These are phyloP conservation scores for Notothenia coriiceps DNA, from an alignment of 2,113 vertebrate genomes.

Conservation along the genomic window DNA sequence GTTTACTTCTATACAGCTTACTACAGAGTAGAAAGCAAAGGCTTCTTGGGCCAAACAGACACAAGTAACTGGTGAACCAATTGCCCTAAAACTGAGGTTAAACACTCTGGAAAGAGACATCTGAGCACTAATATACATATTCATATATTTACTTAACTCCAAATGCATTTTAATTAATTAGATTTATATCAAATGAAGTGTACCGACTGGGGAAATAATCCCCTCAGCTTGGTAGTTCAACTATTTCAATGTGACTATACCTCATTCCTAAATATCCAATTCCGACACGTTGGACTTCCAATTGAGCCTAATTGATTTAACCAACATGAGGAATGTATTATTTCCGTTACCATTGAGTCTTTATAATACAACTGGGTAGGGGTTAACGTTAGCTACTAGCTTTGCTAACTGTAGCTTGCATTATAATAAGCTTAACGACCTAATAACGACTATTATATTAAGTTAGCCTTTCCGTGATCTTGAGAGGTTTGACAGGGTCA, in stretches of 20 bases:
- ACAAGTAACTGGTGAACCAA: not conserved
- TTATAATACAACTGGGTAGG: conserved; percentile 3
- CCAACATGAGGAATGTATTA: not conserved
- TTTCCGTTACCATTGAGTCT: not conserved
- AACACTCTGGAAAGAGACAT: not conserved
- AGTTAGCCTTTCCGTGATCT: not conserved
- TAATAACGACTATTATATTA: not conserved
- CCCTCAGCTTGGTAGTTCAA: not conserved
- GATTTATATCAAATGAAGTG: not conserved
- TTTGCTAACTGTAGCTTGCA: conserved; percentile 32
- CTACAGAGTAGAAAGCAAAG: not conserved
- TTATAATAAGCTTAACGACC: conserved; percentile 5
- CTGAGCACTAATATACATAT: not conserved
- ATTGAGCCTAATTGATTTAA: not conserved
- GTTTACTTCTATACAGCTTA: not conserved
- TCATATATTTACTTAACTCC: not conserved
- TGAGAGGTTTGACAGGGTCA: too few species aligned
- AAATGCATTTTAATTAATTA: not conserved
- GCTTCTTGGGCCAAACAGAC: conserved; percentile 9
- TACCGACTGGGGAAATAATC: not conserved
- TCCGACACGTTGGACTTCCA: not conserved
- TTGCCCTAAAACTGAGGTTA: not conserved
- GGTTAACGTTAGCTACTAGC: conserved; percentile 44
- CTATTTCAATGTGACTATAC: not conserved
- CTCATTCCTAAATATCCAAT: not conserved